Conservation (phyloP, 2,888 invertebrate species). For the Cacoxenus indagator region DNA sequence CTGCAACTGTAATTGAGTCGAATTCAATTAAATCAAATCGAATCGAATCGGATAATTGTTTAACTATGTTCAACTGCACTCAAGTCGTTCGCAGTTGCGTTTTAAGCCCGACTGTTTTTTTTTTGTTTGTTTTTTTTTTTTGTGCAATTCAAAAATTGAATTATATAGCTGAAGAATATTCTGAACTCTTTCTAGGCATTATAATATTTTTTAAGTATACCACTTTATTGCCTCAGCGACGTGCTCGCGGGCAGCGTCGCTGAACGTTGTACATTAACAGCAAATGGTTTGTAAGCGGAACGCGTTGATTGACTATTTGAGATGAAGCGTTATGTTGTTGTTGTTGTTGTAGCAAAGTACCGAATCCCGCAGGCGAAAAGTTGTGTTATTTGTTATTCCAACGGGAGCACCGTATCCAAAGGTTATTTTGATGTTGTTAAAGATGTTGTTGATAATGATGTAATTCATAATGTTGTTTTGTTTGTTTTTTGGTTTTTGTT, state of each 20-base stretch:
- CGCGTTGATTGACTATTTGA: slow-evolving; percentile 70
- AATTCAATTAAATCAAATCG: no score
- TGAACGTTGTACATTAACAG: slow-evolving; percentile 80
- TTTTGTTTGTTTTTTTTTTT: background rate
- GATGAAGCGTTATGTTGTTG: slow-evolving; percentile 13
- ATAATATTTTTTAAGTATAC: no score
- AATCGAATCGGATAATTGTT: background rate
- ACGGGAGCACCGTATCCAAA: no score
- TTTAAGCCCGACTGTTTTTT: background rate
- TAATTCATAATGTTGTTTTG: no score
- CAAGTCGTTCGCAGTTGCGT: background rate
- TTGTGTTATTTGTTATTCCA: no score
- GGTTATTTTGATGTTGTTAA: background rate
- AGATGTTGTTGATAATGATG: background rate
- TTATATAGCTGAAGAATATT: slow-evolving; percentile 59
- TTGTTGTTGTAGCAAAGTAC: background rate
- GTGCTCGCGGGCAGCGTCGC: slow-evolving; percentile 90
- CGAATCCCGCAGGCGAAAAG: no score
- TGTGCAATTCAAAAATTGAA: slow-evolving; percentile 54
- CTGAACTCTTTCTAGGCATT: no score
- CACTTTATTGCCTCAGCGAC: slow-evolving; percentile 75
- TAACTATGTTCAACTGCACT: background rate
- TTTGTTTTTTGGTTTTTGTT: no score
- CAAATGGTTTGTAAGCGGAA: slow-evolving; percentile 71
- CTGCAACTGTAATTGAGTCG: background rate